Evolutionary conservation across 2,113 vertebrate genomes (phyloP).

Genomic region (Pseudonaja textilis): DNA sequence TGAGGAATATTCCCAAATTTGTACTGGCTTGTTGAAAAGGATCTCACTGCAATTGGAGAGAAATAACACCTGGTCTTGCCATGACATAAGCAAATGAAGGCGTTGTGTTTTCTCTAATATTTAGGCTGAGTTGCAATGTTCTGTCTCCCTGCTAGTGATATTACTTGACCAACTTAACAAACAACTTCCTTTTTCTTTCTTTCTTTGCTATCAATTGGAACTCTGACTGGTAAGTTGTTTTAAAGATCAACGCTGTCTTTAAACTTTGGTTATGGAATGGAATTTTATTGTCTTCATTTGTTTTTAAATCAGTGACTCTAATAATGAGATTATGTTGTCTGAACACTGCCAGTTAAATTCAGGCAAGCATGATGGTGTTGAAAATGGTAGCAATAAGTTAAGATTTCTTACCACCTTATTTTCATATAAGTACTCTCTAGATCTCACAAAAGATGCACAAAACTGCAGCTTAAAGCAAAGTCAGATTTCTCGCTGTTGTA

Average conservation of each 20-base stretch:
- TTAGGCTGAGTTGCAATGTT: neutral
- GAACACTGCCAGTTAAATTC: neutral
- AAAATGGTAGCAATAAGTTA: neutral
- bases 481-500: neutral
- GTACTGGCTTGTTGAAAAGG: neutral
- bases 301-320: neutral
- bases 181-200: slow-evolving; percentile 5
- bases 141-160: neutral
- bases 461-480: neutral
- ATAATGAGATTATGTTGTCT: neutral
- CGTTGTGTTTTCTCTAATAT: neutral
- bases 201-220: slow-evolving; percentile 3
- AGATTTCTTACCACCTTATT: neutral
- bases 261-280: neutral
- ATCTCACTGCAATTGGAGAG: neutral
- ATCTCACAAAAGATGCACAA: neutral
- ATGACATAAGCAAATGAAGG: neutral
- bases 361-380: neutral
- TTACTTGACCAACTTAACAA: slow-evolving; percentile 1
- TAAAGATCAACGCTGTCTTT: neutral
- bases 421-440: neutral
- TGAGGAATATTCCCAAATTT: neutral
- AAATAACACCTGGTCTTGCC: neutral
- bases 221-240: slow-evolving; percentile 49
- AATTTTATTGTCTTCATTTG: neutral